Evolutionary conservation across 2,888 invertebrate species (phyloP).

Genomic region (Dynastes tityus): DNA sequence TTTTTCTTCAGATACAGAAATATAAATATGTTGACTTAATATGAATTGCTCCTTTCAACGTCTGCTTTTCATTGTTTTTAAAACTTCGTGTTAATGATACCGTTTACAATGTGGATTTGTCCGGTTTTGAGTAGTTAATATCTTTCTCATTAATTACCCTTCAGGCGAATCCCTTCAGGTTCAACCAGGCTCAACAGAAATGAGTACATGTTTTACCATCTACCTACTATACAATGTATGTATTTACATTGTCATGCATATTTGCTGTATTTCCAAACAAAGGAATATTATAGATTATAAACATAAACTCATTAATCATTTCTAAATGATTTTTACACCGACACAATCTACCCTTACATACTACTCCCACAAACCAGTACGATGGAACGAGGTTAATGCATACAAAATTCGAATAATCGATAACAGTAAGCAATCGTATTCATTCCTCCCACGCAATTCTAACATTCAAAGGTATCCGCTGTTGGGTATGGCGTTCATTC

Average conservation of each 20-base stretch:
- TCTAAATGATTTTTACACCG: conserved; percentile 7
- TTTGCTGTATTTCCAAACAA: neutral
- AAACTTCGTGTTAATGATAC: too few relatives aligned
- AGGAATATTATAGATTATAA: neutral
- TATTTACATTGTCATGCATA: neutral
- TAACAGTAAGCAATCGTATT: neutral
- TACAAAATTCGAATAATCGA: conserved; percentile 12
- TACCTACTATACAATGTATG: too few relatives aligned
- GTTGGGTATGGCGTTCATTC: too few relatives aligned
- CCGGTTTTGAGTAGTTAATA: too few relatives aligned
- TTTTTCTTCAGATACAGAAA: too few relatives aligned
- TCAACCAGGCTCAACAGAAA: neutral
- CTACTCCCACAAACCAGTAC: neutral
- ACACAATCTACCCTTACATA: neutral
- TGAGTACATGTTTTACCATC: neutral
- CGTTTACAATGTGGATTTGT: too few relatives aligned
- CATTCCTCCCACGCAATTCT: neutral
- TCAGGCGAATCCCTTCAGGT: neutral
- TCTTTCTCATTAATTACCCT: too few relatives aligned
- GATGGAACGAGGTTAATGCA: conserved; percentile 7
- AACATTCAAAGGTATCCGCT: neutral
- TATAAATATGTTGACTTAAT: too few relatives aligned
- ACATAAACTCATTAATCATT: conserved; percentile 6
- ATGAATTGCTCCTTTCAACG: too few relatives aligned
- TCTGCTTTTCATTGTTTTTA: too few relatives aligned